Conservation (phyloP, 2,888 invertebrate species). For the Endotricha flammealis region DNA sequence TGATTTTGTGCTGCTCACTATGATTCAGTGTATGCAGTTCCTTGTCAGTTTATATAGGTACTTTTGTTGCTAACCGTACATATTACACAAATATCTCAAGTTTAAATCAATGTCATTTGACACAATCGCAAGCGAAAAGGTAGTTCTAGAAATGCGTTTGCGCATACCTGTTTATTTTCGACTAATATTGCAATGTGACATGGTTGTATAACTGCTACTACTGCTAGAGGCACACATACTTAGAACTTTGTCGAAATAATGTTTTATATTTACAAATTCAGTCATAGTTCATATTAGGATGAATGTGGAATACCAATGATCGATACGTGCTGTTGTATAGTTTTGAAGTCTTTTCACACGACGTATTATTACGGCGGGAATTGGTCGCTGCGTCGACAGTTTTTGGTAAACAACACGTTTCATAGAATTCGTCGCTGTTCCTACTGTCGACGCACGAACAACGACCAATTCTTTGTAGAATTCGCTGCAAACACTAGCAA, state of each 20-base stretch:
- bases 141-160: not conserved
- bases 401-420: no score
- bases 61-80: no score
- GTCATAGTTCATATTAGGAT: conserved; percentile 31
- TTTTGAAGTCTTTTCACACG: no score
- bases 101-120: conserved; percentile 10
- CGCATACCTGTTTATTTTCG: not conserved
- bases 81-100: not conserved
- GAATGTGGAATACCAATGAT: conserved; percentile 34
- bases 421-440: no score
- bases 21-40: no score
- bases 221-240: not conserved
- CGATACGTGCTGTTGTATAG: conserved; percentile 32
- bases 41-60: no score
- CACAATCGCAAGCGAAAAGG: conserved; percentile 2
- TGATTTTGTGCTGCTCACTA: no score
- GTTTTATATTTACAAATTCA: conserved; percentile 19
- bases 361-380: no score
- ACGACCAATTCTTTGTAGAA: no score
- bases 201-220: conserved; percentile 7
- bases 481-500: no score
- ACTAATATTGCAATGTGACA: not conserved
- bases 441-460: no score
- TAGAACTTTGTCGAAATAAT: not conserved
- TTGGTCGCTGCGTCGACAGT: no score